Conservation (phyloP, 2,113 vertebrate genomes). For the Myotis davidii region DNA sequence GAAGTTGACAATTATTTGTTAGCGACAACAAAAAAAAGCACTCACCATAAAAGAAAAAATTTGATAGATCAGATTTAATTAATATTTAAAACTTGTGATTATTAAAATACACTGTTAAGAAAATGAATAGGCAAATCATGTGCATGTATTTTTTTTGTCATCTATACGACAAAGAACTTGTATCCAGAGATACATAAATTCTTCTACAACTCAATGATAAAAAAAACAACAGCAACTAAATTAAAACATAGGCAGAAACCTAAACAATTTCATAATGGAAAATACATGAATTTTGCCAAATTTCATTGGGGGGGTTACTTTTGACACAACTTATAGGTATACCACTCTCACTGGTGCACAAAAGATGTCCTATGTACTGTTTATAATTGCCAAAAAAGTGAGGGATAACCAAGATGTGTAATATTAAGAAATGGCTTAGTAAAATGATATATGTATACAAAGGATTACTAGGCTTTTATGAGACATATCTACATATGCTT, state of each 20-base stretch:
- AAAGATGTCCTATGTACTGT: background rate
- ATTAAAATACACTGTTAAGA: background rate
- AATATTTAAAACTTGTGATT: constrained; percentile 32
- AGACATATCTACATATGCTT: background rate
- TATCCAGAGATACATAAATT: background rate
- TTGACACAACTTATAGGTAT: background rate
- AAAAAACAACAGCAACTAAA: background rate
- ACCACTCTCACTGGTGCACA: background rate
- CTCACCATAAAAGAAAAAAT: background rate
- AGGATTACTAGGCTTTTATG: background rate
- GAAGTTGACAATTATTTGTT: background rate
- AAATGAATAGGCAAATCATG: background rate
- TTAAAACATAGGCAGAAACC: background rate
- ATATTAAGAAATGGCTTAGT: background rate
- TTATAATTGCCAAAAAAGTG: background rate
- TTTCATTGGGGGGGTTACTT: background rate
- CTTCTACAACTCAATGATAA: background rate
- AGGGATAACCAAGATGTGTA: background rate
- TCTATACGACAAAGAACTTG: background rate
- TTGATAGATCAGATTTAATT: background rate
- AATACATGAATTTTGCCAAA: background rate
- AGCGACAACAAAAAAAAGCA: background rate
- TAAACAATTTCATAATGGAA: background rate
- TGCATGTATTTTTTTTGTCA: background rate
- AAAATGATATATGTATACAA: background rate